Evolutionary conservation across 2,888 invertebrate genomes (phyloP), one percentile per base, ranked within the genome.

Genomic region (Prosapia bicincta): DNA sequence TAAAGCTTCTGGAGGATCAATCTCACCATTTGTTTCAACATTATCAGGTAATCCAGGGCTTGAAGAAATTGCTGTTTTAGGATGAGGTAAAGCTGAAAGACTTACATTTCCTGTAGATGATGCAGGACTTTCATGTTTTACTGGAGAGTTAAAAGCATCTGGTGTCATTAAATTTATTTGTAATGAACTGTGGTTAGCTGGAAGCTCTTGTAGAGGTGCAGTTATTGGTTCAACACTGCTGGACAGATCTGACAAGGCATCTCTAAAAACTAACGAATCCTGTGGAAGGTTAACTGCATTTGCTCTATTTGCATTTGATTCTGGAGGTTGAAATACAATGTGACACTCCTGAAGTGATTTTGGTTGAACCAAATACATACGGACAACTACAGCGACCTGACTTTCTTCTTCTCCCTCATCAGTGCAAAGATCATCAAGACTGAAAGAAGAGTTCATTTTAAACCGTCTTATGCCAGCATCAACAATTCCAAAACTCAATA

Each of bases 301-400:
- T 3, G 71, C 28, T 25, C 67, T 72, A 68, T 76, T 68, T 2
- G 26, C 72, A n/a, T n/a, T n/a, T 23, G 73, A 82, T 79, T 0
- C 83, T 10, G 75, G 84, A 25, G 84, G 84, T 68, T 84, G 84
- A 84, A 91, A 92, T 3, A 90, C 88, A 69, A 95, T 91, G 80
- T 90, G 89, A 80, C 93, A 92, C 83, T 96, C 94, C 85, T 97
- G 96, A 78, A 97, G 87, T 2, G 95, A 94, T 85, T 95, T 95
- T 28, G 95, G 94, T 73, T 96, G 95, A 78, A 96, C 93, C 78
- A 95, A 89, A 85, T 92, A 93, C 88, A 96, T 88, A 76, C 88
- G 86, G 30, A 91, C 85, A 5, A 88, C 85, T 76, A 85, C 83
- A 20, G 84, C 84, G 5, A 83, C 43, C 32, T 73, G 79, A 87